Percentiles rank a stretch among this genome's conserved stretches.
Evolutionary conservation across 2,113 vertebrate genomes (phyloP).

Genomic region (Nycticorax nycticorax): DNA sequence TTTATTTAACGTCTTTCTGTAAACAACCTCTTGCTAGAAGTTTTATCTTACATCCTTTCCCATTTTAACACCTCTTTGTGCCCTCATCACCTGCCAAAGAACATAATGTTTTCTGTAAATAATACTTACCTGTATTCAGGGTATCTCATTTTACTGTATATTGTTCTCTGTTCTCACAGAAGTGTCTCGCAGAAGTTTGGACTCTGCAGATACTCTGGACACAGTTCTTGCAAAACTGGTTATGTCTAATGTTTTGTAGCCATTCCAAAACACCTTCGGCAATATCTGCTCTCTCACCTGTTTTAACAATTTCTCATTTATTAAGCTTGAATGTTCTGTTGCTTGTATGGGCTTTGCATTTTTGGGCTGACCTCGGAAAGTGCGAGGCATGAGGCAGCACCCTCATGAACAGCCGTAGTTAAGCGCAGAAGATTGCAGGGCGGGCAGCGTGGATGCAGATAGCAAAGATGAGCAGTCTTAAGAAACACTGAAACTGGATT

Average conservation of each 20-base stretch:
- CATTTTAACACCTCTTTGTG: not conserved
- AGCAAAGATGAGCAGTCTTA: not conserved
- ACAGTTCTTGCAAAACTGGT: conserved; percentile 66
- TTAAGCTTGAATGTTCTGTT: not conserved
- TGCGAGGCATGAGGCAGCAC: not conserved
- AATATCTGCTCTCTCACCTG: not conserved
- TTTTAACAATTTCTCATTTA: conserved; percentile 31
- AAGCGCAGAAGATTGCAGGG: not conserved
- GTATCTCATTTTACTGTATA: conserved; percentile 33
- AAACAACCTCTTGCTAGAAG: not conserved
- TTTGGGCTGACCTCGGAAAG: not conserved
- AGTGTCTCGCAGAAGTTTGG: not conserved
- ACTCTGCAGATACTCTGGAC: conserved; percentile 21
- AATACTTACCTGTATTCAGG: conserved; percentile 47
- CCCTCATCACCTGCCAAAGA: not conserved
- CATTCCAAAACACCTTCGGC: conserved; percentile 48
- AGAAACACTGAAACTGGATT: not conserved
- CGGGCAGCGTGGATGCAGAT: not conserved
- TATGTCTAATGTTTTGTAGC: conserved; percentile 50
- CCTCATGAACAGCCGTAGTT: not conserved
- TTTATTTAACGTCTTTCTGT: not conserved
- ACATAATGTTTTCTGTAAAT: conserved; percentile 25
- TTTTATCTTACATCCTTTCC: not conserved
- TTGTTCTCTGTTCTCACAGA: conserved; percentile 12
- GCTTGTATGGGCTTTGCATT: not conserved